Conservation (phyloP, 2,797 vertebrate genomes). For the Centropyge bicolor region DNA sequence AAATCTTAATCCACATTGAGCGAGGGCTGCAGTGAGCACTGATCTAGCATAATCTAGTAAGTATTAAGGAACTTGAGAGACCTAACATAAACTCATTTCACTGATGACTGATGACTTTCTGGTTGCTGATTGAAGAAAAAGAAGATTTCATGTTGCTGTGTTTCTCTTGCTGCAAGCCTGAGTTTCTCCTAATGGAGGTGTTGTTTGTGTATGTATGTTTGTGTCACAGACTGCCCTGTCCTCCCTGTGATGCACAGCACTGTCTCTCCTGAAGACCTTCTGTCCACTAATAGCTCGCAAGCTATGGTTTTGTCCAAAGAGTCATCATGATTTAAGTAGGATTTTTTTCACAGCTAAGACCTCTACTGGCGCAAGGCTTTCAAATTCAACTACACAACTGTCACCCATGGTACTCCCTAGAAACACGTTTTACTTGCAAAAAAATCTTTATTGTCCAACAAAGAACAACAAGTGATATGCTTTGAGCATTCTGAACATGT, state of each 20-base stretch:
- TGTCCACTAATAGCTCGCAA: neutral
- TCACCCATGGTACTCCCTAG: neutral
- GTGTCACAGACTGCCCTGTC: conserved; percentile 13
- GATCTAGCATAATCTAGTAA: conserved; percentile 3
- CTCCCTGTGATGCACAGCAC: conserved; percentile 12
- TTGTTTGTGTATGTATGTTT: conserved; percentile 12
- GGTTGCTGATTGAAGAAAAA: neutral
- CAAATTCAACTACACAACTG: neutral
- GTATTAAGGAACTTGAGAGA: conserved; percentile 32
- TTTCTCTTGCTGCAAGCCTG: no score
- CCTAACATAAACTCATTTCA: conserved; percentile 43
- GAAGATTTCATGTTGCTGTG: neutral
- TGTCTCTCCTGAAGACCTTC: conserved; percentile 12
- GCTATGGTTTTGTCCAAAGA: neutral
- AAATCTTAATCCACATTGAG: conserved; percentile 50
- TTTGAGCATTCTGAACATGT: neutral
- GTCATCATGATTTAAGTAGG: neutral
- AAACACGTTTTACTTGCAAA: neutral
- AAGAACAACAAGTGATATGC: neutral
- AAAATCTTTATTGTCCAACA: neutral
- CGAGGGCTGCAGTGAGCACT: conserved; percentile 9
- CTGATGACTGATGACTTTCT: conserved; percentile 30
- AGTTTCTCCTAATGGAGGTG: conserved; percentile 12
- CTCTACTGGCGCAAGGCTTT: neutral
- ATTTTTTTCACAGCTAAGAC: neutral